Conservation (phyloP, 92 coral and sea anemone genomes). For the Phenganax subtilis region DNA sequence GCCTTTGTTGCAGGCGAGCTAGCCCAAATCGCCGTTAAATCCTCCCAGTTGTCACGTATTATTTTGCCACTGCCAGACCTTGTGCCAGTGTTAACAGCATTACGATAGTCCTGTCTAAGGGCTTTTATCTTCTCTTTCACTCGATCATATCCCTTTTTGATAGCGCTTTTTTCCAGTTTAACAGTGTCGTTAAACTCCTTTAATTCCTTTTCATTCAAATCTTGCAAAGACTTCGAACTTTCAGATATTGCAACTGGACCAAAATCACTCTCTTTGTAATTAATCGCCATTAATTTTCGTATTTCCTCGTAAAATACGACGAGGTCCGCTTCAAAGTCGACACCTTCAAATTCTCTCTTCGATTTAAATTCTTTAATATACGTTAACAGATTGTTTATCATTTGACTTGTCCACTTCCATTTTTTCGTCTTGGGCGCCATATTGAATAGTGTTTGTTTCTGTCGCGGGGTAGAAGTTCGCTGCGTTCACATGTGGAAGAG, state of each 20-base stretch:
- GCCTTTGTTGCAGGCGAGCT: slow-evolving; percentile 47
- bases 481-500: slow-evolving; percentile 3
- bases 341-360: not conserved
- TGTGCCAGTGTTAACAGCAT: slow-evolving; percentile 30
- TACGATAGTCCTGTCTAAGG: slow-evolving; percentile 31
- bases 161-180: slow-evolving; percentile 12
- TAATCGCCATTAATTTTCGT: not conserved
- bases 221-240: not conserved
- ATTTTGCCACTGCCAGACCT: slow-evolving; percentile 42
- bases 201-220: slow-evolving; percentile 9
- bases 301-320: slow-evolving; percentile 6
- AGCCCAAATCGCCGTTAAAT: slow-evolving; percentile 47
- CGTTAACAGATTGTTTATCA: slow-evolving; percentile 1
- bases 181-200: not conserved
- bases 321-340: slow-evolving; percentile 5
- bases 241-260: not conserved
- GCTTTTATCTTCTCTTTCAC: slow-evolving; percentile 35
- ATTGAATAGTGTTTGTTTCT: not conserved
- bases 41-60: slow-evolving; percentile 40
- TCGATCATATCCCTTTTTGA: slow-evolving; percentile 40
- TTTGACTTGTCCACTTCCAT: slow-evolving; percentile 1
- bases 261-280: slow-evolving; percentile 7
- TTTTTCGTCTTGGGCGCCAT: slow-evolving; percentile 3
- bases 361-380: slow-evolving; percentile 4
- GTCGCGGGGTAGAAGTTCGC: not conserved